Evolutionary conservation across 2,113 vertebrate genomes (phyloP), one percentile per base, ranked within the genome.

Genomic region (Brienomyrus longianalis): DNA sequence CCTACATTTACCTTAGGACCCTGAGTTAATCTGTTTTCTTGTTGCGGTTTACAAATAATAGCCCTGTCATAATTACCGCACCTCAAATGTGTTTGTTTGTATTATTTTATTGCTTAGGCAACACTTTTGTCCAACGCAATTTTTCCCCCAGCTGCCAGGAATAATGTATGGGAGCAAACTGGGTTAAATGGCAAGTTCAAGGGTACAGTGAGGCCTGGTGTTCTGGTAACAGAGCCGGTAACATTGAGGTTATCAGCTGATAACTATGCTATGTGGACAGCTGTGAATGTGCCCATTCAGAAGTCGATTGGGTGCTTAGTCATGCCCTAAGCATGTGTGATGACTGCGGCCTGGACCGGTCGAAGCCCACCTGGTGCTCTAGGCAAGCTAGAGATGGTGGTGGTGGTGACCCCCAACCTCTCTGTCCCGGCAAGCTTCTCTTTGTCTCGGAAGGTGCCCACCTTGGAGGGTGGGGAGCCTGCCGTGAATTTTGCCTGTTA

Each of bases 51-150:
- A 48, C 83, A 45, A 45, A 84, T 84, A 84, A 84, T 43, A n/a
- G 83, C 83, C 83, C 83, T 84, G 74, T 80, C 35, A 84, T 84
- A 84, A 48, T 84, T 84, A 48, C 45, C n/a, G 23, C 23, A 48
- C 83, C 19, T 48, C 21, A 84, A 48, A 84, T n/a, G 74, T 84
- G 19, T 84, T 47, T 84, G 83, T 47, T 47, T 45, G 19, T n/a
- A 47, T 47, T 84, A 43, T 48, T 84, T 84, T 84, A 84, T 48
- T 84, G 39, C 45, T 47, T 84, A 84, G 83, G 39, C 43, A 48
- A 84, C 45, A 84, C 23, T 84, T 84, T 84, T 45, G 83, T 48
- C 83, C 43, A 84, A 39, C 19, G 9, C 39, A 21, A 7, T 83
- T 45, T 43, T 43, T 48, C 48, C 27, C 77, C 45, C 19, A 23